A percentile compares a stretch with the other conserved stretches of the same genome.
Evolutionary conservation across 2,888 invertebrate genomes (phyloP).

Genomic region (Disparrhopalites patrizii): DNA sequence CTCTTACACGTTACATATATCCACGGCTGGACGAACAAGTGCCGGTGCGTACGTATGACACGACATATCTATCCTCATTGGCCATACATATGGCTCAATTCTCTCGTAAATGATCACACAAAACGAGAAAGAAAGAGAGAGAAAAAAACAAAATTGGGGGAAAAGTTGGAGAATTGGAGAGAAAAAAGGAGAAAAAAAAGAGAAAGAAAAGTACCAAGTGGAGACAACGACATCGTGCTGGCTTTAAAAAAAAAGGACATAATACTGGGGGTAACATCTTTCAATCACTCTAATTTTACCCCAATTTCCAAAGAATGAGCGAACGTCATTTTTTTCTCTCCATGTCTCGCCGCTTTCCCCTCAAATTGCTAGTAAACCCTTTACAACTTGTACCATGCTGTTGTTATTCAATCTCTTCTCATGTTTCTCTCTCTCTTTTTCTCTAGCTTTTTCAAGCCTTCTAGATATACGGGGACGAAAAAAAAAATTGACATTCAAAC

Average conservation of each 20-base stretch:
- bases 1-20: too few relatives aligned
- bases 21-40: too few relatives aligned
- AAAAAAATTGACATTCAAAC: too few relatives aligned
- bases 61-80: too few relatives aligned
- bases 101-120: too few relatives aligned
- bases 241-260: conserved; percentile 15
- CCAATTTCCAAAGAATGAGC: conserved; percentile 19
- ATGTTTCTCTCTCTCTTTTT: neutral
- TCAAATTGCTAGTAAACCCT: too few relatives aligned
- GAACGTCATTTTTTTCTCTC: neutral
- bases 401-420: too few relatives aligned
- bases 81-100: too few relatives aligned
- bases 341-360: neutral
- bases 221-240: neutral
- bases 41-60: too few relatives aligned
- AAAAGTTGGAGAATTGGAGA: neutral
- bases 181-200: neutral
- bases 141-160: neutral
- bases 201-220: neutral
- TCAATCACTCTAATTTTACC: conserved; percentile 26
- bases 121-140: neutral
- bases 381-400: too few relatives aligned
- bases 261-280: conserved; percentile 25
- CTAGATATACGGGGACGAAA: too few relatives aligned
- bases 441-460: neutral